Base-by-base conservation (phyloP, 2,888 invertebrate species). In the Polia nebulosa region DNA sequence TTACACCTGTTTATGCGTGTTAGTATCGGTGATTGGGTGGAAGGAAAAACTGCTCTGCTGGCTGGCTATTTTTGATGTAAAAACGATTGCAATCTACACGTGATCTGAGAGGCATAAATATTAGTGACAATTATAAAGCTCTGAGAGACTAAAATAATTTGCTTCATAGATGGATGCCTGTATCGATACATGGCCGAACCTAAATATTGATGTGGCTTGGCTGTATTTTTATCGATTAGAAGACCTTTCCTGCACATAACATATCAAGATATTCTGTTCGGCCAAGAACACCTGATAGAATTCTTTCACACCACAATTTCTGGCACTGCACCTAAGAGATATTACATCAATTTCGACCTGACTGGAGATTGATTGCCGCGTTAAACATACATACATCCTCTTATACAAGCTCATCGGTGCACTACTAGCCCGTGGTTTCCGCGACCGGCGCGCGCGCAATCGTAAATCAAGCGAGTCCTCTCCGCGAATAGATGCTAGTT, bases 391-490 rank as follows among this genome's bases (percentile, higher is more conserved):
- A 53, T 58, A 74, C 51, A 74, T 47, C 53, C 41, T 51, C 41
- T 61, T 22, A 51, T 27, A 53, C 53, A 58, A 41, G 49, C 51
- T 53, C 60, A 68, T 60, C 73, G 73, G 59, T 45, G 63, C 55
- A 59, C 73, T 79, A 84, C 85, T 85, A 85, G 75, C 77, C 27
- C 25, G 44, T 57, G 71, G 65, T 86, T 90, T 89, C 88, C 86
- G 82, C 84, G 88, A 88, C 87, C 79, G 80, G 77, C 80, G 86
- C 82, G 78, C 78, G 86, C 85, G 82, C 86, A 78, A 78, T 77
- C 70, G 82, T 91, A 88, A 90, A 90, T 91, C 90, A 90, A 78
- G 69, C 83, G 87, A 80, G 85, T 83, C 83, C 76, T 71, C 72
- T 83, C 85, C 83, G 67, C 80, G 86, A 90, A 90, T 90, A 88